These are phyloP conservation scores for Cynoglossus semilaevis DNA, from an alignment of 2,113 vertebrate genomes.

Conservation along the genomic window DNA sequence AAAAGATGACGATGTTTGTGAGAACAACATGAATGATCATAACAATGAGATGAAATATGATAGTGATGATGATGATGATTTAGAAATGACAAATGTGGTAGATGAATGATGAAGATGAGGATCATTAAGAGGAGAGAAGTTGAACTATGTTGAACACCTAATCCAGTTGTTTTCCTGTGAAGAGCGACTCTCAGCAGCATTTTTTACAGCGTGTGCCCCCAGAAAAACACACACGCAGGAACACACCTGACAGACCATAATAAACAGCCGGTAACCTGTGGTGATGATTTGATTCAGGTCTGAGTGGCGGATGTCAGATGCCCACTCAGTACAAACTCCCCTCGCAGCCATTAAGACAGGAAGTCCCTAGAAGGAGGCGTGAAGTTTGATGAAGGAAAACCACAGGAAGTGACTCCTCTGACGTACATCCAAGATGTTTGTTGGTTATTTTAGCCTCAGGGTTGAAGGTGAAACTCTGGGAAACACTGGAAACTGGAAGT, in stretches of 20 bases:
- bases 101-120: too few relatives aligned
- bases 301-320: conserved; percentile 31
- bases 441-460: not conserved
- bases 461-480: too few relatives aligned
- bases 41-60: too few relatives aligned
- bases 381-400: conserved; percentile 30
- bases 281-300: conserved; percentile 52
- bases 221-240: not conserved
- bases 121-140: too few relatives aligned
- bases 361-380: conserved; percentile 41
- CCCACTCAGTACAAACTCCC: conserved; percentile 23
- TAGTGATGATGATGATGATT: too few relatives aligned
- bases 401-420: not conserved
- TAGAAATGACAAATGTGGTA: too few relatives aligned
- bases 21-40: too few relatives aligned
- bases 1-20: too few relatives aligned
- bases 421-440: not conserved
- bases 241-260: conserved; percentile 28
- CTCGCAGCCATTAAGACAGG: conserved; percentile 6
- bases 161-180: too few relatives aligned
- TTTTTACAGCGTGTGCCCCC: conserved; percentile 12
- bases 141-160: too few relatives aligned
- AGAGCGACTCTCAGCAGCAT: not conserved
- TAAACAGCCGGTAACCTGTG: conserved; percentile 59
- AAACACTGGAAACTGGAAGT: too few relatives aligned